Conservation (phyloP, 2,113 vertebrate genomes). For the Oryzias melastigma region DNA sequence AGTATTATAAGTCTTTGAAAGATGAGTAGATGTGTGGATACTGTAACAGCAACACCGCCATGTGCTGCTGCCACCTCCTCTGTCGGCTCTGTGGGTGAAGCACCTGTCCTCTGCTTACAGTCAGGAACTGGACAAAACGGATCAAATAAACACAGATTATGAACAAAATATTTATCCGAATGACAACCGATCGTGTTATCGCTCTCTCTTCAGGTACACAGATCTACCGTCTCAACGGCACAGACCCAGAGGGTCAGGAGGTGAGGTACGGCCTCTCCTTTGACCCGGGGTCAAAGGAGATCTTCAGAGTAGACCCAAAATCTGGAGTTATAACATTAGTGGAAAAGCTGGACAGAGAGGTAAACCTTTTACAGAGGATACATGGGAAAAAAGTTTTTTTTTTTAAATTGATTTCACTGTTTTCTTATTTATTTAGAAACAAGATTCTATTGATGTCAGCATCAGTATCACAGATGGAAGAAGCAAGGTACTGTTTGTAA, state of each 20-base stretch:
- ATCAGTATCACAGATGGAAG: conserved; percentile 93
- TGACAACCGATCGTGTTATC: neutral
- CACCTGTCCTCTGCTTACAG: conserved; percentile 32
- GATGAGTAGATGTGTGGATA: conserved; percentile 36
- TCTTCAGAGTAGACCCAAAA: conserved; percentile 85
- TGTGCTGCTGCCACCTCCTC: conserved; percentile 42
- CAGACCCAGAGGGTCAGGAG: conserved; percentile 88
- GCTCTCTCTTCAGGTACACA: conserved; percentile 79
- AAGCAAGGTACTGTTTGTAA: conserved; percentile 83
- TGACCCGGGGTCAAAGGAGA: conserved; percentile 82
- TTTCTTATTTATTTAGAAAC: conserved; percentile 72
- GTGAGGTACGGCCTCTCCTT: conserved; percentile 88
- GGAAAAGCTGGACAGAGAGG: conserved; percentile 93
- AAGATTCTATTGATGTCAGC: conserved; percentile 88
- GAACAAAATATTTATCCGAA: too few species aligned
- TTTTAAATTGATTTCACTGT: neutral
- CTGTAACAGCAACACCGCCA: conserved; percentile 23
- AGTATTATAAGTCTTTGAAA: conserved; percentile 37
- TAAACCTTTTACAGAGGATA: conserved; percentile 44
- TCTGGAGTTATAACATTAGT: conserved; percentile 88
- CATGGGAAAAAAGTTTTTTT: neutral
- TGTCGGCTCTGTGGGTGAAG: conserved; percentile 28
- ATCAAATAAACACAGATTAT: too few species aligned
- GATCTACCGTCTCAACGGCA: conserved; percentile 92
- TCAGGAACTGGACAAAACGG: too few species aligned